These are phyloP conservation scores for Muntiacus muntjak DNA, from an alignment of 2,113 vertebrate species.

Conservation along the genomic window DNA sequence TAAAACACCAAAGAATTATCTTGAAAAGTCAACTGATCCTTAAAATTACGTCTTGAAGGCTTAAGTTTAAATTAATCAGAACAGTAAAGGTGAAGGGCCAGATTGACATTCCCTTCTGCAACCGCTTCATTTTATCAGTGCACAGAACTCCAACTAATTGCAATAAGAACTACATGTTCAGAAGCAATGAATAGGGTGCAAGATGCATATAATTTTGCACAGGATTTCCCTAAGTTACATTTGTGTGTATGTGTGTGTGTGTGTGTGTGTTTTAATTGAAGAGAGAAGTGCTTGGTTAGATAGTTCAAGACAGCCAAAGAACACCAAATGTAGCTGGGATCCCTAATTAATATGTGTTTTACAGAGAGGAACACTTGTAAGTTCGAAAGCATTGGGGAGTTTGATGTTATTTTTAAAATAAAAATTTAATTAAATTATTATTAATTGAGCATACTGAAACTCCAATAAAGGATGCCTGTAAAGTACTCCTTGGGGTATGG, in stretches of 20 bases:
- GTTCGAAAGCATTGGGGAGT: constrained; percentile 72
- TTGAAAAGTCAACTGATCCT: constrained; percentile 31
- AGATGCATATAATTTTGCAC: constrained; percentile 62
- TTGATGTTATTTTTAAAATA: constrained; percentile 58
- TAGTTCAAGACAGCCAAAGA: constrained; percentile 65
- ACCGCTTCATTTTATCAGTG: constrained; percentile 28
- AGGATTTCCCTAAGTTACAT: constrained; percentile 54
- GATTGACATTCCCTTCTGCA: constrained; percentile 43
- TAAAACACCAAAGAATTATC: background rate
- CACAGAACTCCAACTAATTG: constrained; percentile 54
- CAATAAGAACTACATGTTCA: constrained; percentile 43
- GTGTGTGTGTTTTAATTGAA: constrained; percentile 36
- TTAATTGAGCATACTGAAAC: constrained; percentile 63
- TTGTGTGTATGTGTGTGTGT: background rate
- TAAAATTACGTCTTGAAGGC: constrained; percentile 38
- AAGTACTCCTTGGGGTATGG: constrained; percentile 53
- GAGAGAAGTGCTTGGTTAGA: constrained; percentile 55
- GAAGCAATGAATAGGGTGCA: constrained; percentile 41
- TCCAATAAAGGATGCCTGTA: constrained; percentile 51
- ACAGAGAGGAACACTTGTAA: constrained; percentile 57
- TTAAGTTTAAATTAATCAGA: constrained; percentile 62
- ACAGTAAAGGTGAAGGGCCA: constrained; percentile 33
- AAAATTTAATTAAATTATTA: constrained; percentile 66
- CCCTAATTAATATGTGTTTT: constrained; percentile 75
- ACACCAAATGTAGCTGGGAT: constrained; percentile 52